These are phyloP conservation scores for Catajapyx aquilonaris DNA, from an alignment of 1,140 invertebrate species.

Conservation along the genomic window DNA sequence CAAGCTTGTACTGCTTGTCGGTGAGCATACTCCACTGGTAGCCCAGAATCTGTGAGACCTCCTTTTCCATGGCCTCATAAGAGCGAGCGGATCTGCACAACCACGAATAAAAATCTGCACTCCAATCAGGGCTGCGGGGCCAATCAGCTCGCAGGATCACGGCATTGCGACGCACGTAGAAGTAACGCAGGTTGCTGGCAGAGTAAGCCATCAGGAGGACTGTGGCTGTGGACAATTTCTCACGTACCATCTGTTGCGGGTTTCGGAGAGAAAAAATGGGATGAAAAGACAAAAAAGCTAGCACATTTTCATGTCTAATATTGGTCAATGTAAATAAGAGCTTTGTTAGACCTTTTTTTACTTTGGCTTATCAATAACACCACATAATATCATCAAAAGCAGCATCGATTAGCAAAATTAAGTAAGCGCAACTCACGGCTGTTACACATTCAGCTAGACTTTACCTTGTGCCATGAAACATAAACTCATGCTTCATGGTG, in stretches of 20 bases:
- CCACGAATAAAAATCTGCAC: constrained; percentile 41
- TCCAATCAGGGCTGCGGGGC: constrained; percentile 40
- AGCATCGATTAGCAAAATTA: too few species aligned
- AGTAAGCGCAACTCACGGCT: too few species aligned
- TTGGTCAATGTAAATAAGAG: too few species aligned
- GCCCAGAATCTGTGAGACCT: constrained; percentile 43
- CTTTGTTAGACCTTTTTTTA: too few species aligned
- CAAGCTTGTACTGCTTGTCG: constrained; percentile 42
- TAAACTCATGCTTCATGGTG: too few species aligned
- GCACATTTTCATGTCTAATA: too few species aligned
- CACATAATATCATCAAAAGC: too few species aligned
- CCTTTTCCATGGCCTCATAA: constrained; percentile 39
- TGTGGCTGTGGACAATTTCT: constrained; percentile 57
- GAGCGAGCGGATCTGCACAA: constrained; percentile 32
- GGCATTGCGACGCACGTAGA: constrained; percentile 49
- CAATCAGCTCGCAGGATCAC: constrained; percentile 47
- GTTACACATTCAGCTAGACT: too few species aligned
- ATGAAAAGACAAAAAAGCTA: too few species aligned
- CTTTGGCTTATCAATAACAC: too few species aligned
- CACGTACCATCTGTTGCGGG: constrained; percentile 52
- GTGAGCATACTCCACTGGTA: constrained; percentile 46
- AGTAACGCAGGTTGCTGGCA: constrained; percentile 34
- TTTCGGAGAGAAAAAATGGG: too few species aligned
- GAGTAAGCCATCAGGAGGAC: constrained; percentile 46
- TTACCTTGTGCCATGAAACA: too few species aligned